Evolutionary conservation across 2,888 invertebrate genomes (phyloP).

Genomic region (Mythimna impura): DNA sequence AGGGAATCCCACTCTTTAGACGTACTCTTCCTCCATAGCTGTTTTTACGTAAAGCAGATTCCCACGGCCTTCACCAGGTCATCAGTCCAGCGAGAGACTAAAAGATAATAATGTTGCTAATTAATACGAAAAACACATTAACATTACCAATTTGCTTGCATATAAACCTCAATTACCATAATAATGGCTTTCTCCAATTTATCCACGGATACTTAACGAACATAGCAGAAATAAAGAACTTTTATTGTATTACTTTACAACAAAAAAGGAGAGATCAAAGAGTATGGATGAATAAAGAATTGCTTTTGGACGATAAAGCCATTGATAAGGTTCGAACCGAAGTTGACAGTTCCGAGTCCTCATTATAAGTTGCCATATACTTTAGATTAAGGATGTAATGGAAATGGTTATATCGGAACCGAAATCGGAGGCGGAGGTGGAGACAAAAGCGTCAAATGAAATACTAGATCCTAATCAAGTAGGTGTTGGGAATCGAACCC

Average conservation of each 20-base stretch:
- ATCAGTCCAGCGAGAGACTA: not conserved
- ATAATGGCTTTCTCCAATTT: conserved; percentile 18
- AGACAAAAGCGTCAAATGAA: too few relatives aligned
- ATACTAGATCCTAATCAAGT: too few relatives aligned
- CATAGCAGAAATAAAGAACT: conserved; percentile 11
- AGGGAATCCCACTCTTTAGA: too few relatives aligned
- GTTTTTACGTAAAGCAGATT: not conserved
- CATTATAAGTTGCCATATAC: conserved; percentile 32
- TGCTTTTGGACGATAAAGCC: conserved; percentile 24
- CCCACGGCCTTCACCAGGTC: not conserved
- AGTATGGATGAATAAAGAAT: conserved; percentile 42
- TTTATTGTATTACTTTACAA: conserved; percentile 31
- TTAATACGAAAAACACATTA: not conserved
- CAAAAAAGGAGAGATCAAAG: conserved; percentile 33
- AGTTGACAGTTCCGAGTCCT: conserved; percentile 23
- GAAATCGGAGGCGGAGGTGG: too few relatives aligned
- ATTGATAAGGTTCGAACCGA: conserved; percentile 13
- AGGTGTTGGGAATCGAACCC: not conserved
- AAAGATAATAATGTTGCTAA: not conserved
- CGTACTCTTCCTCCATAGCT: too few relatives aligned
- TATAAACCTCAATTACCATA: conserved; percentile 24
- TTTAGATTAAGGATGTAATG: not conserved
- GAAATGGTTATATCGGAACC: too few relatives aligned
- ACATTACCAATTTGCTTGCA: not conserved
- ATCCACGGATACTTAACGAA: conserved; percentile 18